phyloP scores from a whole-genome alignment of 2,888 invertebrate species.

The Nemotelus nigrinus region DNA sequence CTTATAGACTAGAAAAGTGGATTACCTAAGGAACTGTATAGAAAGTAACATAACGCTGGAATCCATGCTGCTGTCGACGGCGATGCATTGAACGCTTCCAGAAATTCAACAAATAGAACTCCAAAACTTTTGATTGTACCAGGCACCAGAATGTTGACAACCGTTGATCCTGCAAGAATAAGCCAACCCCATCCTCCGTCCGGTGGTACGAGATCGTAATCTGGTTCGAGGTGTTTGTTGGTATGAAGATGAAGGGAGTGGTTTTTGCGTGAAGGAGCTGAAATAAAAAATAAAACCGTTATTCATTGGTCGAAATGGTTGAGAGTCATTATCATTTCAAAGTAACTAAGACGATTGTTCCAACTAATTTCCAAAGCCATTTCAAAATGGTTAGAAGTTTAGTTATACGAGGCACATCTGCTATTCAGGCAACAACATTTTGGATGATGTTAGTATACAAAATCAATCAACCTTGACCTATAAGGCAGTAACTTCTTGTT shows the following conservation, averaged over 20 bases:
- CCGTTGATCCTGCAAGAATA: conserved; percentile 76
- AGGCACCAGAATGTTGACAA: conserved; percentile 86
- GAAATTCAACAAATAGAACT: conserved; percentile 83
- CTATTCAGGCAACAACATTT: no score
- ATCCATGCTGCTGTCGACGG: conserved; percentile 82
- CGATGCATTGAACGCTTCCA: conserved; percentile 79
- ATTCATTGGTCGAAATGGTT: no score
- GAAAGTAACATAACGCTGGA: conserved; percentile 87
- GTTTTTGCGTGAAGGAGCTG: conserved; percentile 24
- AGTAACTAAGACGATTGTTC: not conserved
- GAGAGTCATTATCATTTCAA: not conserved
- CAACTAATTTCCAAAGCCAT: no score
- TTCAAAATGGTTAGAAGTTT: no score
- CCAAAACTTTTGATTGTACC: conserved; percentile 91
- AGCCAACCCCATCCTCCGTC: conserved; percentile 90
- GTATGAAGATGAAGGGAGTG: conserved; percentile 17
- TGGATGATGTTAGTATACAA: no score
- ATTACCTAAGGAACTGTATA: conserved; percentile 87
- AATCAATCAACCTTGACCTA: no score
- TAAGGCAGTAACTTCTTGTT: no score
- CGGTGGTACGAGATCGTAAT: conserved; percentile 80
- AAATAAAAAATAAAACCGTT: conserved; percentile 12
- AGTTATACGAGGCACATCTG: no score
- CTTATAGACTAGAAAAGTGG: not conserved
- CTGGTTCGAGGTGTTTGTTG: conserved; percentile 54